Evolutionary conservation across 2,797 vertebrate genomes (phyloP).

Genomic region (Anomalospiza imberbis): DNA sequence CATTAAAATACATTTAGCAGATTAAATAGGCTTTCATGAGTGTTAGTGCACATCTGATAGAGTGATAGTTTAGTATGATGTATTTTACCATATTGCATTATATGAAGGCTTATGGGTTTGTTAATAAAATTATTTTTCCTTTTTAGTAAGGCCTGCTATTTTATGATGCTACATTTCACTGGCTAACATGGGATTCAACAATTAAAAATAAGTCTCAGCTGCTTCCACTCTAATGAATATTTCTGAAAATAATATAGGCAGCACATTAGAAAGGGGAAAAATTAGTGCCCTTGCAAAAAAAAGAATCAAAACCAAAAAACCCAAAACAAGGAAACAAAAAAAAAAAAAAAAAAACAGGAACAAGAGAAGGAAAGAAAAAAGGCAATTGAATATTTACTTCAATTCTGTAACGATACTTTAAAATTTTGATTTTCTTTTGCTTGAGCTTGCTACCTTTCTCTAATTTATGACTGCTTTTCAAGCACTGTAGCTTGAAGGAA

Average conservation of each 20-base stretch:
- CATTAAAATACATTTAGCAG: not conserved
- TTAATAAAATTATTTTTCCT: not conserved
- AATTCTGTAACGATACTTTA: not conserved
- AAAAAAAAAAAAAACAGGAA: not conserved
- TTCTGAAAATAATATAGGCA: not conserved
- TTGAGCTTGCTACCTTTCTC: not conserved
- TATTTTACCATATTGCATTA: not conserved
- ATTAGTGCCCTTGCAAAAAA: not conserved
- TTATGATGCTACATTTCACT: not conserved
- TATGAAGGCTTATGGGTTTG: not conserved
- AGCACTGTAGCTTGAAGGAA: not conserved
- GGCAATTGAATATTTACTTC: not conserved
- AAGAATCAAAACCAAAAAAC: no score
- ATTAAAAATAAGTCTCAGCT: not conserved
- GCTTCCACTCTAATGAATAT: not conserved
- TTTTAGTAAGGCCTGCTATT: not conserved
- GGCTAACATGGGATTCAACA: not conserved
- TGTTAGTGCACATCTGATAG: not conserved
- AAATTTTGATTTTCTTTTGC: not conserved
- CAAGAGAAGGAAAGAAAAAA: not conserved
- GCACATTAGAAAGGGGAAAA: not conserved
- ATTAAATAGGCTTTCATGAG: constrained; percentile 19
- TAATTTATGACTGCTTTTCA: not conserved
- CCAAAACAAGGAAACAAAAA: not conserved
- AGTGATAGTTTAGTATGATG: not conserved